Evolutionary conservation across 2,113 vertebrate genomes (phyloP).

Genomic region (Ochotona princeps): DNA sequence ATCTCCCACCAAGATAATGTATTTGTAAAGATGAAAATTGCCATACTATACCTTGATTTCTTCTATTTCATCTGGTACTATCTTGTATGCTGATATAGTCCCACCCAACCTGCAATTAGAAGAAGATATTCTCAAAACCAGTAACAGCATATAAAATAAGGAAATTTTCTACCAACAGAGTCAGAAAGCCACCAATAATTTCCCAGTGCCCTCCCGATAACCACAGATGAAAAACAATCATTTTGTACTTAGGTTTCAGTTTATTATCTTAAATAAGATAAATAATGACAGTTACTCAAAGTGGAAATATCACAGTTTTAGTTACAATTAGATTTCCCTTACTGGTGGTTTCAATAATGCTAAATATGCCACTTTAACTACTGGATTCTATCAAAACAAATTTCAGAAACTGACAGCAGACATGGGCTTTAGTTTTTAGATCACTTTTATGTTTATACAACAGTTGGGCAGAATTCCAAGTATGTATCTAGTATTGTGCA

Average conservation of each 20-base stretch:
- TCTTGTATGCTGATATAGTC: slow-evolving; percentile 98
- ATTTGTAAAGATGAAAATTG: slow-evolving; percentile 69
- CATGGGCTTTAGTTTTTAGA: background rate
- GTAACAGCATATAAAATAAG: slow-evolving; percentile 44
- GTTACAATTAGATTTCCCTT: slow-evolving; percentile 10
- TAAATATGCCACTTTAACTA: background rate
- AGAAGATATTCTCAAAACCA: slow-evolving; percentile 83
- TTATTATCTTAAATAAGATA: slow-evolving; percentile 8
- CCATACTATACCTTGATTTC: slow-evolving; percentile 97
- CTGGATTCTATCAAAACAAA: slow-evolving; percentile 22
- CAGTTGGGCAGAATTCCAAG: background rate
- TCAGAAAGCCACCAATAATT: slow-evolving; percentile 12
- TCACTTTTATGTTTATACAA: slow-evolving; percentile 27
- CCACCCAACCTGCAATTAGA: slow-evolving; percentile 95
- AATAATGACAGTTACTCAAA: slow-evolving; percentile 5
- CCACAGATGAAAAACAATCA: background rate
- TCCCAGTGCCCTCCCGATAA: background rate
- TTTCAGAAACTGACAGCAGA: slow-evolving; percentile 28
- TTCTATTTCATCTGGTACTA: slow-evolving; percentile 99
- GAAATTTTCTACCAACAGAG: slow-evolving; percentile 23
- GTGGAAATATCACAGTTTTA: slow-evolving; percentile 9
- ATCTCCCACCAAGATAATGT: background rate
- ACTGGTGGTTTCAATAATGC: slow-evolving; percentile 43
- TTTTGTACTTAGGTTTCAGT: background rate
- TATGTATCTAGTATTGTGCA: background rate